These are phyloP conservation scores for Tragelaphus scriptus DNA, from an alignment of 2,113 vertebrate genomes.

Conservation along the genomic window DNA sequence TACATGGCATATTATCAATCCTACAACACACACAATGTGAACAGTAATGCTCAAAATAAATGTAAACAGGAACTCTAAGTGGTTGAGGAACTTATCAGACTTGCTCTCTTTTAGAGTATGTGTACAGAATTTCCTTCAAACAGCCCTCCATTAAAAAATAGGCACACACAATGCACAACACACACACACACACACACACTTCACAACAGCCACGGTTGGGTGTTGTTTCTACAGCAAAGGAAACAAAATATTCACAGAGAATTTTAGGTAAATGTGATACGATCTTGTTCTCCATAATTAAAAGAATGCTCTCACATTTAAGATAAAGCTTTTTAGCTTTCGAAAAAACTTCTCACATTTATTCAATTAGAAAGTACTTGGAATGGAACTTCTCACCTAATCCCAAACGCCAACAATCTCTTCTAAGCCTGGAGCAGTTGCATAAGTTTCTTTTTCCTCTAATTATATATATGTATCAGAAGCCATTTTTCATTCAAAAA, in stretches of 20 bases:
- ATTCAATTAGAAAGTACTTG: not conserved
- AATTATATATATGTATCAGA: not conserved
- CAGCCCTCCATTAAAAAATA: not conserved
- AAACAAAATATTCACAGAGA: constrained; percentile 27
- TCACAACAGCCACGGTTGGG: not conserved
- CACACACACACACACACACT: not conserved
- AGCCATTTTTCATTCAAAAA: constrained; percentile 12
- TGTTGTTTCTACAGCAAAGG: not conserved
- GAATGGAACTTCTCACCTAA: not conserved
- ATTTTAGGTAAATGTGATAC: not conserved
- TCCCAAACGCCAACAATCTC: not conserved
- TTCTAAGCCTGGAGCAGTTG: not conserved
- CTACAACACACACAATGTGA: not conserved
- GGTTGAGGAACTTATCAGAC: not conserved
- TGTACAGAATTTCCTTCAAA: not conserved
- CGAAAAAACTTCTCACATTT: not conserved
- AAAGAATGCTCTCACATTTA: not conserved
- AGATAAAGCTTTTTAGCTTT: not conserved
- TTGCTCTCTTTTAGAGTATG: not conserved
- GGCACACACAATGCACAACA: not conserved
- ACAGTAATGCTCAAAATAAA: not conserved
- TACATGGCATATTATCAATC: not conserved
- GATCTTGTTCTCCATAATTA: not conserved
- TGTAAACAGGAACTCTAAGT: not conserved
- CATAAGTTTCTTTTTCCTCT: not conserved